Conservation (phyloP, 1,140 invertebrate species). For the Uloborus diversus region DNA sequence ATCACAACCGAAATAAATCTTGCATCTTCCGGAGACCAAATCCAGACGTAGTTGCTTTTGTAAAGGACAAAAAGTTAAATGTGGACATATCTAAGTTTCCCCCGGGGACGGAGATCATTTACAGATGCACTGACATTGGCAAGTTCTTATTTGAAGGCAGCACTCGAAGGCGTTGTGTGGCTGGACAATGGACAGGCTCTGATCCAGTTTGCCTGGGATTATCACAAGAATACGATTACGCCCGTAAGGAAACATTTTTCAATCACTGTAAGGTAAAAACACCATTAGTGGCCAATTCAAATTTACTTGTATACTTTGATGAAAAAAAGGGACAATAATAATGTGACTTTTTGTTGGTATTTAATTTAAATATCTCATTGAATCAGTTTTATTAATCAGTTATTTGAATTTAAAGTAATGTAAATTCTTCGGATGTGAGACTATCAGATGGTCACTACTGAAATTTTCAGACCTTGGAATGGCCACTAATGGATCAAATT, state of each 20-base stretch:
- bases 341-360: too few relatives aligned
- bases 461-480: too few relatives aligned
- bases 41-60: slow-evolving; percentile 80
- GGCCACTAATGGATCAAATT: too few relatives aligned
- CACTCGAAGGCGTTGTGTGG: slow-evolving; percentile 74
- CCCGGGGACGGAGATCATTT: slow-evolving; percentile 75
- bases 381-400: too few relatives aligned
- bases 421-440: too few relatives aligned
- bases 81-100: slow-evolving; percentile 77
- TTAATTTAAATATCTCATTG: too few relatives aligned
- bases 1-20: slow-evolving; percentile 70
- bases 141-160: slow-evolving; percentile 72
- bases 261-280: not conserved
- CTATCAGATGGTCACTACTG: too few relatives aligned
- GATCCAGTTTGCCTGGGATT: slow-evolving; percentile 80
- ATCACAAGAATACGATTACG: slow-evolving; percentile 85
- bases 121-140: slow-evolving; percentile 80
- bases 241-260: slow-evolving; percentile 69
- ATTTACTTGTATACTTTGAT: not conserved
- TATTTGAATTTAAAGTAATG: too few relatives aligned
- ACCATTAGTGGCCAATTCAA: not conserved
- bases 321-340: not conserved
- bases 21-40: slow-evolving; percentile 81
- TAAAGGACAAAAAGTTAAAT: slow-evolving; percentile 77
- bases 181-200: slow-evolving; percentile 80